Evolutionary conservation across 2,113 vertebrate species (phyloP), one percentile per base, ranked within the genome.

Genomic region (Dromaius novaehollandiae): DNA sequence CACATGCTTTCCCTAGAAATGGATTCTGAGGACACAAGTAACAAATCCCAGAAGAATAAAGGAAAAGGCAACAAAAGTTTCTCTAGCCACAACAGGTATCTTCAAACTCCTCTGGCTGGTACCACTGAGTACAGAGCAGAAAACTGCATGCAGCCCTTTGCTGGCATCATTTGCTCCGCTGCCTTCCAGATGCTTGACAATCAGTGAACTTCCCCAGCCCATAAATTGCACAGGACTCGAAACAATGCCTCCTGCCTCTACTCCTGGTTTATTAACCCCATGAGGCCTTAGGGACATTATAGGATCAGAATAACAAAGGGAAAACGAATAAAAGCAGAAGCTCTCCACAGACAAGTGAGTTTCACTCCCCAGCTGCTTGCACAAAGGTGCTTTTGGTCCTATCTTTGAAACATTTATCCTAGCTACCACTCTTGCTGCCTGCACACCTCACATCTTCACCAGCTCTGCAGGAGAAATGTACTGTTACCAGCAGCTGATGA

Each of bases 241-340:
- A 92, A 94, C 82, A 44, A 92, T 92, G 81, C 40, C 89, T 95
- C 66, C 78, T 88, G 74, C 90, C 48, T 94, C 66, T 36, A 9
- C 53, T 70, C 46, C 64, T n/a, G n/a, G 38, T 92, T 97, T 94
- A 93, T 94, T 93, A 96, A 92, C 50, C 94, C 86, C 82, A 70
- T 2, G 71, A 90, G 88, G 86, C 74, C 50, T 73, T 80, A 58
- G 56, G 30, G 63, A 78, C 51, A 75, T 88, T 94, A 60, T 15
- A 89, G 90, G 93, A 96, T 22, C 50, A 74, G 42, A 90, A 82
- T 10, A 53, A 58, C 53, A 80, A 82, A 92, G 13, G 38, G 85
- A 74, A 78, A 84, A 69, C 30, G 38, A 92, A 94, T 82, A 95
- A 93, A 61, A 92, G 60, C 53, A 80, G 56, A 87, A 96, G 66